Conservation (phyloP, 1,140 invertebrate species). For the Belonocnema kinseyi region DNA sequence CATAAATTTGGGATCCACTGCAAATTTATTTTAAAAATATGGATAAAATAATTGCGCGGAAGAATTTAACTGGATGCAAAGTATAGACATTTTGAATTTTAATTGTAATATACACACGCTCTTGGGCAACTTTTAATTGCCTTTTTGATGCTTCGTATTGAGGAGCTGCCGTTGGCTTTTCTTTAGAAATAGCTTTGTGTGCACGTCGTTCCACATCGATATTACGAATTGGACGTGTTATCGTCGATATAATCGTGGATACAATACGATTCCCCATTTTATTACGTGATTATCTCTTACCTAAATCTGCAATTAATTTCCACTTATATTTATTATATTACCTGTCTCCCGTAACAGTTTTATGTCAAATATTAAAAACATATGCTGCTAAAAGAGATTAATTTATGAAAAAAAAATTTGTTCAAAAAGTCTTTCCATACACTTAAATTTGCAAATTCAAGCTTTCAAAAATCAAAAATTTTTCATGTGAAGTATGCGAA, state of each 20-base stretch:
- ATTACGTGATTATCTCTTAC: too few relatives aligned
- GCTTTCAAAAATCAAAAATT: too few relatives aligned
- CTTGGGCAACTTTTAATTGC: conserved; percentile 79
- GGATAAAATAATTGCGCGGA: conserved; percentile 31
- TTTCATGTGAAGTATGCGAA: too few relatives aligned
- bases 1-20: conserved; percentile 79
- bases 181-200: conserved; percentile 80
- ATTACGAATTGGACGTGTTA: conserved; percentile 74
- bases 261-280: conserved; percentile 75
- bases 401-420: too few relatives aligned
- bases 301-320: too few relatives aligned
- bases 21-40: conserved; percentile 44
- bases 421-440: too few relatives aligned
- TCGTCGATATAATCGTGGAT: conserved; percentile 66
- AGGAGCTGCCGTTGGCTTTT: conserved; percentile 82
- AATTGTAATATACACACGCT: conserved; percentile 70
- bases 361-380: too few relatives aligned
- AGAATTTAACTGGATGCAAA: conserved; percentile 23
- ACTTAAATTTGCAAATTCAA: too few relatives aligned
- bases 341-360: too few relatives aligned
- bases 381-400: too few relatives aligned
- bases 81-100: conserved; percentile 35
- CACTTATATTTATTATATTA: too few relatives aligned
- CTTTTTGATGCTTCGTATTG: conserved; percentile 77
- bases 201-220: conserved; percentile 85